phyloP scores from a whole-genome alignment of 1,140 invertebrate species.

The Caenorhabditis elegans region DNA sequence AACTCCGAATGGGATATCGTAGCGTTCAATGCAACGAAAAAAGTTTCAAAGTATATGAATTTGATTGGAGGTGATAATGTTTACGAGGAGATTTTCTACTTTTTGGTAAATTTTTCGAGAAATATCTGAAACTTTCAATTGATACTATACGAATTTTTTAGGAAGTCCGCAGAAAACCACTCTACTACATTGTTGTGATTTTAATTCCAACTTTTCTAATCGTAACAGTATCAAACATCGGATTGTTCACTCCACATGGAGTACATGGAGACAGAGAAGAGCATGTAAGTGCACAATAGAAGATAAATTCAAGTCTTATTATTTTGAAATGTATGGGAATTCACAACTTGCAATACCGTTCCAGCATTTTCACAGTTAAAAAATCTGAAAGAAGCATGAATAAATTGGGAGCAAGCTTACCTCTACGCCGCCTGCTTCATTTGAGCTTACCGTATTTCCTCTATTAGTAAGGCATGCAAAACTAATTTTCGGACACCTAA shows the following conservation, averaged over 20 bases:
- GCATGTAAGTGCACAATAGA: no score
- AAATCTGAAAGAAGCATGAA: no score
- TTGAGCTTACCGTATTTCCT: no score
- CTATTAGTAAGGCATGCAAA: no score
- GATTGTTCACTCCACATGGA: conserved; percentile 44
- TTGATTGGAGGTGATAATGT: conserved; percentile 31
- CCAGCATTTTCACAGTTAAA: no score
- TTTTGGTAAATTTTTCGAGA: conserved; percentile 16
- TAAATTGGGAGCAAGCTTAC: no score
- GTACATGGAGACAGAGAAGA: conserved; percentile 41
- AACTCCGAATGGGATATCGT: conserved; percentile 48
- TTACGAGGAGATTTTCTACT: conserved; percentile 45
- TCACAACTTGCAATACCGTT: no score
- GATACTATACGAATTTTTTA: no score
- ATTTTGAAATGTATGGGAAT: no score
- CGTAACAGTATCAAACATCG: conserved; percentile 42
- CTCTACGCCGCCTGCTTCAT: no score
- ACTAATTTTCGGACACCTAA: no score
- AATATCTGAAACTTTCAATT: not conserved
- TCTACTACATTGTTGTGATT: conserved; percentile 46
- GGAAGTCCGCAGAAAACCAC: conserved; percentile 37
- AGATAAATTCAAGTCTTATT: no score
- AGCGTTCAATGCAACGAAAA: conserved; percentile 31
- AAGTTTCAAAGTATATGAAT: conserved; percentile 24
- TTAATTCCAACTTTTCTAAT: conserved; percentile 37